Base-by-base conservation (phyloP, 2,888 invertebrate species). In the Nymphalis polychloros region DNA sequence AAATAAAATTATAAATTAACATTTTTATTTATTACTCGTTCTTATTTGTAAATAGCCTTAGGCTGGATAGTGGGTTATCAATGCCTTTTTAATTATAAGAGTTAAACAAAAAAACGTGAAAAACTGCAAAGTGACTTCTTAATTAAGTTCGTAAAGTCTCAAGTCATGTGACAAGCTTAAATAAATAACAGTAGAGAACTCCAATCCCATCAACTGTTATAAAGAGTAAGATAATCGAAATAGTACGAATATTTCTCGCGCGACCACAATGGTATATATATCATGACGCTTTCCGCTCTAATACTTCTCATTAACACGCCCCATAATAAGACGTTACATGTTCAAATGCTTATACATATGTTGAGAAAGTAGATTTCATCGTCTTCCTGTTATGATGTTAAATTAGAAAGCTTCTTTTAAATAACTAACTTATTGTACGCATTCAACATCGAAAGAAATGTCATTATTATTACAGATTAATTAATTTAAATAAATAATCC, bases 1-100 rank as follows among this genome's bases (percentile, higher is more conserved):
- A 84, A 64, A 23, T 59, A 35, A 46, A 31, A 35, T 63, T 31
- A 0, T 19, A 10, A 48, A 60, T 17, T 23, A 61, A 20, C 19
- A n/a, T 8, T 49, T 49, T 19, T 49, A 49, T 49, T 49, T 8
- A 67, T 53, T 27, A 55, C 27, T 52, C 27, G 10, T 8, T n/a
- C 8, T 31, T 6, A 31, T 48, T 49, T 48, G 17, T 27, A n/a
- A 8, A 6, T 17, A 8, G 20, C 3, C 8, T 48, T 5, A 23
- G 10, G 27, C 13, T 41, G 13, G 41, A 41, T 41, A 41, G 13
- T 41, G 3, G 10, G 3, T 41, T 41, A 41, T 13, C 41, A 10
- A 41, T 41, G 41, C 13, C 10, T 41, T 41, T 41, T 41, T 13
- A 3, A 13, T 13, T 13, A 13, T 6, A 31, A 31, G 5, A 41